Conservation (phyloP, 2,797 vertebrate genomes). For the Staurois parvus region DNA sequence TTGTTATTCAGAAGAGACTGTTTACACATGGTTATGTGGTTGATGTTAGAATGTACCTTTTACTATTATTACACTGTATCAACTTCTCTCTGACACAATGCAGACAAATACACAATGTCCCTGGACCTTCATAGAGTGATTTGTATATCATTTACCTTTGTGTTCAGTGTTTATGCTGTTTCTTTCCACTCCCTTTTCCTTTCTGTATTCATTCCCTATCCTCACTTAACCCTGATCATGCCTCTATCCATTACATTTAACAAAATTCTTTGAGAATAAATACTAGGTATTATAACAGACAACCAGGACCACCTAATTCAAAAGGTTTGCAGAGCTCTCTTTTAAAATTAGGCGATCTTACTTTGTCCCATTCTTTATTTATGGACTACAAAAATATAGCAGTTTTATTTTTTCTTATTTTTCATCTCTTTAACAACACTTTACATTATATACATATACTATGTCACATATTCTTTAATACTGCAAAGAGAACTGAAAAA, state of each 20-base stretch:
- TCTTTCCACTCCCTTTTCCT: neutral
- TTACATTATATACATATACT: too few relatives aligned
- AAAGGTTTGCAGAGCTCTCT: neutral
- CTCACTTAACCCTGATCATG: neutral
- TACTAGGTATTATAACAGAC: neutral
- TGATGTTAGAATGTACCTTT: neutral
- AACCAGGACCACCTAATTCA: neutral
- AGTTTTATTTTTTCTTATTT: neutral
- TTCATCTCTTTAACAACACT: too few relatives aligned
- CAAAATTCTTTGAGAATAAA: neutral
- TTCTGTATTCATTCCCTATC: neutral
- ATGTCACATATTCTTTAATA: too few relatives aligned
- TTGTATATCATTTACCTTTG: conserved; percentile 10
- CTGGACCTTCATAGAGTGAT: neutral
- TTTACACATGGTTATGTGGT: neutral
- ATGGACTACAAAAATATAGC: neutral
- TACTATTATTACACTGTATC: neutral
- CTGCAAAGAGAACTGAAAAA: too few relatives aligned
- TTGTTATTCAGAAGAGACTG: neutral
- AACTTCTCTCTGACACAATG: neutral
- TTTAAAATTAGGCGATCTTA: neutral
- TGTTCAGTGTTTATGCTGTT: conserved; percentile 6
- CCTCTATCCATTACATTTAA: neutral
- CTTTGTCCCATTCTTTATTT: neutral
- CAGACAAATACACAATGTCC: neutral